phyloP scores from a whole-genome alignment of 2,113 vertebrate species.

The rat (Rattus norvegicus) region DNA sequence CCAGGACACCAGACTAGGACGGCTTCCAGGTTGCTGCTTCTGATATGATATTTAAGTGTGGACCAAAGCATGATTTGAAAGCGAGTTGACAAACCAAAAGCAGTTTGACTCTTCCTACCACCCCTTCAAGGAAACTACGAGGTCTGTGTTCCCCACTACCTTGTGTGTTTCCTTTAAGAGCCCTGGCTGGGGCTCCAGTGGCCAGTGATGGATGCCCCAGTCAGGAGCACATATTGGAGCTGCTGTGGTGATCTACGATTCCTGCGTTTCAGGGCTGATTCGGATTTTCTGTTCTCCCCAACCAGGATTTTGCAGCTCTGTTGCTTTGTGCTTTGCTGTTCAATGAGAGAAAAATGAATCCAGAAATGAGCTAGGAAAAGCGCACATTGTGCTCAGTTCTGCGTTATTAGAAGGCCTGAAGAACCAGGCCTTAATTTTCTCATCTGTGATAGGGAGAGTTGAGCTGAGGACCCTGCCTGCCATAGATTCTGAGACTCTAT shows the following conservation, averaged over 20 bases:
- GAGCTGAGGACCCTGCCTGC: not conserved
- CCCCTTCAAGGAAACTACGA: not conserved
- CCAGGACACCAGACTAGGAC: not conserved
- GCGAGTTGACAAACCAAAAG: not conserved
- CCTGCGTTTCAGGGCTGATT: constrained; percentile 38
- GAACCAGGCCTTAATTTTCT: not conserved
- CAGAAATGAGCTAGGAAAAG: not conserved
- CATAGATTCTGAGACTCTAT: not conserved
- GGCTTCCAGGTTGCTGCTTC: not conserved
- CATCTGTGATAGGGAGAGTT: not conserved
- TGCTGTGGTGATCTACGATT: constrained; percentile 73
- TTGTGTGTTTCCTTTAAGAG: constrained; percentile 14
- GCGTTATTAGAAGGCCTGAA: not conserved
- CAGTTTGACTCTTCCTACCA: too few species aligned
- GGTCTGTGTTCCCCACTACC: not conserved
- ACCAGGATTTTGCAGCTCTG: constrained; percentile 55
- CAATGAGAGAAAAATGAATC: constrained; percentile 48
- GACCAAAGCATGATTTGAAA: not conserved
- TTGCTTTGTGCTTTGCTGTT: constrained; percentile 40
- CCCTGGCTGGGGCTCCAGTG: constrained; percentile 39
- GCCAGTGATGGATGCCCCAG: constrained; percentile 76
- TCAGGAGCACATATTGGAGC: constrained; percentile 63
- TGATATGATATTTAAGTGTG: too few species aligned
- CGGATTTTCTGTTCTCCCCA: constrained; percentile 66
- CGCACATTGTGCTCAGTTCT: not conserved